Conservation (phyloP, 2,113 vertebrate genomes). For the Ptilorrhoa leucosticta region DNA sequence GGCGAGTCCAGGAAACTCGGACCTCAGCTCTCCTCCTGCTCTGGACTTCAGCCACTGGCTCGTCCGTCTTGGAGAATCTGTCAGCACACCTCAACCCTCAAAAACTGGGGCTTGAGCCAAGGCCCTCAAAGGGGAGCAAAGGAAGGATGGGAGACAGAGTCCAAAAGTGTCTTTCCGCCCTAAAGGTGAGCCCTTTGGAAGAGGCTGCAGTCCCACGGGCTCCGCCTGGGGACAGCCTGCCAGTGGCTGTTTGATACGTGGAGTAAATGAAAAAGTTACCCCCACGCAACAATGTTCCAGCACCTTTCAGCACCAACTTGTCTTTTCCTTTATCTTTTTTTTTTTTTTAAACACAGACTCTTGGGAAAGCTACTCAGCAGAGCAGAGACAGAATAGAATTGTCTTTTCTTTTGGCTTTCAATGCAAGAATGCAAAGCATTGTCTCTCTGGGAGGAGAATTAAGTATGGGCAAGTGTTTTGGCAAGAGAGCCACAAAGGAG, state of each 20-base stretch:
- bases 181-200: slow-evolving; percentile 52
- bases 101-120: slow-evolving; percentile 36
- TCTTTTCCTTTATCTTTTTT: slow-evolving; percentile 31
- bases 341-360: background rate
- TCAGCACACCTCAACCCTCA: slow-evolving; percentile 38
- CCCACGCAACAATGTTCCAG: background rate
- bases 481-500: slow-evolving; percentile 29
- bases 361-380: slow-evolving; percentile 36
- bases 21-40: background rate
- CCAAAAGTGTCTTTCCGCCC: slow-evolving; percentile 42
- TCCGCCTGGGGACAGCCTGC: background rate
- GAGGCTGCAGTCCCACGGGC: background rate
- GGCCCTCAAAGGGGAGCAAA: slow-evolving; percentile 22
- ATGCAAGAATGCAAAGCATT: slow-evolving; percentile 39
- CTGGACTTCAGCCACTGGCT: slow-evolving; percentile 18
- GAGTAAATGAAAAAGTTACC: slow-evolving; percentile 30
- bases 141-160: slow-evolving; percentile 35
- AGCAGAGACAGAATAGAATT: slow-evolving; percentile 33
- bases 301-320: slow-evolving; percentile 45
- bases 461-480: slow-evolving; percentile 52
- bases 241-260: slow-evolving; percentile 24
- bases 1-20: background rate
- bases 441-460: slow-evolving; percentile 44
- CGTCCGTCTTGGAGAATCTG: background rate
- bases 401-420: slow-evolving; percentile 25